Evolutionary conservation across 1,140 invertebrate genomes (phyloP), one percentile per base, ranked within the genome.

Genomic region (Helicoverpa zea): DNA sequence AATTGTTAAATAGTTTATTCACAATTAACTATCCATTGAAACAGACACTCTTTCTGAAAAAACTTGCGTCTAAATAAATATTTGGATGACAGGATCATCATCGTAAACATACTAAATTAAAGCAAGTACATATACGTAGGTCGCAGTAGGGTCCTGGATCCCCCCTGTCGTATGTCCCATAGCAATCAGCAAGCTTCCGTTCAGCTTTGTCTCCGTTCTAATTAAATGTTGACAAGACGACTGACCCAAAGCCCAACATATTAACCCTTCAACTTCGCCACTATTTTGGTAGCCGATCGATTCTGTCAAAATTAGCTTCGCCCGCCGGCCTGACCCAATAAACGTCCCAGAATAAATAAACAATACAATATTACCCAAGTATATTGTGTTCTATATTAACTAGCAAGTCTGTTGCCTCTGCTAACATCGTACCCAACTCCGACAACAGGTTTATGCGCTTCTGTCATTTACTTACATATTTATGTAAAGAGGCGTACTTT

Each of bases 251-350:
- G 35, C 75, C 58, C 47, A 18, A 13, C 66, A 52, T 70, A 23
- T 70, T 54, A 64, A 64, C 75, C 75, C 61, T 78, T 66, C 14
- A 78, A 30, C 61, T 78, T 30, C 54, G n/a, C 52, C n/a, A 18
- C 75, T 78, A 78, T 78, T 78, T 78, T 16, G 49, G 75, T 30
- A 78, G 75, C 14, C 61, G n/a, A 78, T 78, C 61, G 75, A 66
- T 78, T 78, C 59, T 78, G 58, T 61, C 75, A 78, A 78, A 78
- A 78, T 78, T 78, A 78, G 61, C 75, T 59, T 56, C 30, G 49
- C 75, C 61, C 47, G 47, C 59, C 75, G 61, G 43, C 30, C 49
- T 66, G 61, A 78, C 75, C 75, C 29, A 78, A 78, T 78, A 78
- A 66, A 54, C 61, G 61, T 3, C 14, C 51, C 73, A 73, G 29